Conservation (phyloP, 2,888 invertebrate species). For the Rhaphigaster nebulosa region DNA sequence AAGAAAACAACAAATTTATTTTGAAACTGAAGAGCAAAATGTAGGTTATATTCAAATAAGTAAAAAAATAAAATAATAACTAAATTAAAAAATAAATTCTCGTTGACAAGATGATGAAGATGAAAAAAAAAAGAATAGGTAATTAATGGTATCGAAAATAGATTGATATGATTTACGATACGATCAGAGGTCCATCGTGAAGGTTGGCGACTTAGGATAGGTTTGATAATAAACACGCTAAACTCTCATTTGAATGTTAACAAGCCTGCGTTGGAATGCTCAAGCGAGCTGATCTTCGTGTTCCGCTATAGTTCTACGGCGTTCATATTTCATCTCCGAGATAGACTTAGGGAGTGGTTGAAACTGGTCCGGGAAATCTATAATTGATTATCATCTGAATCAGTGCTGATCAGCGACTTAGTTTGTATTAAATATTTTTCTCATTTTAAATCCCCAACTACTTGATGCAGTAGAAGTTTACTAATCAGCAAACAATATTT, state of each 20-base stretch:
- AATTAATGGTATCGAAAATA: not conserved
- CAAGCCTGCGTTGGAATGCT: not conserved
- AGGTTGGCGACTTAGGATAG: not conserved
- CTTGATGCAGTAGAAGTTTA: too few species aligned
- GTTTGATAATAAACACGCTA: conserved; percentile 28
- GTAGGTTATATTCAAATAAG: too few species aligned
- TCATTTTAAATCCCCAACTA: too few species aligned
- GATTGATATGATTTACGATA: not conserved
- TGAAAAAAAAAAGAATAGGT: too few species aligned
- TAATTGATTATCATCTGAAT: not conserved
- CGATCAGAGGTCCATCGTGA: not conserved
- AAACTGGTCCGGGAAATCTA: not conserved
- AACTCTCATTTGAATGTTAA: conserved; percentile 30
- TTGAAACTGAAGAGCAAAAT: too few species aligned
- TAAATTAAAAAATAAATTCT: too few species aligned
- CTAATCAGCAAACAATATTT: too few species aligned
- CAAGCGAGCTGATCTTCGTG: not conserved
- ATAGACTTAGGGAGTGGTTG: not conserved
- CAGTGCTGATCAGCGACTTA: conserved; percentile 1
- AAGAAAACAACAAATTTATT: too few species aligned
- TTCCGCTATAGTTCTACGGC: not conserved
- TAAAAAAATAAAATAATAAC: too few species aligned
- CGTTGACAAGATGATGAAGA: too few species aligned
- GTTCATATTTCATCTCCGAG: not conserved
- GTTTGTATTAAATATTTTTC: too few species aligned